Evolutionary conservation across 2,113 vertebrate species (phyloP).

Genomic region (Periophthalmus modestus): DNA sequence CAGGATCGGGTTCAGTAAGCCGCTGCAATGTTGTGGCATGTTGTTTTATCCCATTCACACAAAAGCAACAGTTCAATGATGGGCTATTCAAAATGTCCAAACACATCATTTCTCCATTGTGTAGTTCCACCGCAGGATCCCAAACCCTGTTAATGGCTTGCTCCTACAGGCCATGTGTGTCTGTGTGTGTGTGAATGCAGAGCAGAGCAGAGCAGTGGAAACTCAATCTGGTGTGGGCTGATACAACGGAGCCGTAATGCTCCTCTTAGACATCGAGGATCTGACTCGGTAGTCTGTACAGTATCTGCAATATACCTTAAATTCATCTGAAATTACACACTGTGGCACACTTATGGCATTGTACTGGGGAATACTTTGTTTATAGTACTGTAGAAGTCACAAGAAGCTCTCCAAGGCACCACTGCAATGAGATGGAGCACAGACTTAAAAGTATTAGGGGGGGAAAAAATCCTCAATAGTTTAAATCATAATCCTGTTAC

Average conservation of each 20-base stretch:
- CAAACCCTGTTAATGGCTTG: conserved; percentile 54
- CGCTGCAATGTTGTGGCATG: conserved; percentile 46
- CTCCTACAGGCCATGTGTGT: conserved; percentile 56
- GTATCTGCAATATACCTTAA: conserved; percentile 24
- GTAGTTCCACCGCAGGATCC: conserved; percentile 55
- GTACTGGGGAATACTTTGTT: not conserved
- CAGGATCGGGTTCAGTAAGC: conserved; percentile 54
- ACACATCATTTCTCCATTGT: conserved; percentile 68
- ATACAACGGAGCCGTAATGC: conserved; percentile 51
- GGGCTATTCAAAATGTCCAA: conserved; percentile 60
- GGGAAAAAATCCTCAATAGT: not conserved
- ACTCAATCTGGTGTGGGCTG: conserved; percentile 67
- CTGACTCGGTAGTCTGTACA: conserved; percentile 35
- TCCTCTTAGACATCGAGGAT: conserved; percentile 58
- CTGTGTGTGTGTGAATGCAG: conserved; percentile 35
- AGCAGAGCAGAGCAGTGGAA: conserved; percentile 56
- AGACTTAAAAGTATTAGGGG: not conserved
- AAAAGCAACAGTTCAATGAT: conserved; percentile 67
- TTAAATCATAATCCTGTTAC: not conserved
- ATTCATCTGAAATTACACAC: not conserved
- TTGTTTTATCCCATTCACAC: conserved; percentile 48
- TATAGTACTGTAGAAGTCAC: too few species aligned
- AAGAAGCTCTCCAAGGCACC: not conserved
- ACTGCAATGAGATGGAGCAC: not conserved
- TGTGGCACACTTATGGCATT: not conserved